Evolutionary conservation across 2,888 invertebrate genomes (phyloP).

Genomic region (Caenorhabditis panamensis): DNA sequence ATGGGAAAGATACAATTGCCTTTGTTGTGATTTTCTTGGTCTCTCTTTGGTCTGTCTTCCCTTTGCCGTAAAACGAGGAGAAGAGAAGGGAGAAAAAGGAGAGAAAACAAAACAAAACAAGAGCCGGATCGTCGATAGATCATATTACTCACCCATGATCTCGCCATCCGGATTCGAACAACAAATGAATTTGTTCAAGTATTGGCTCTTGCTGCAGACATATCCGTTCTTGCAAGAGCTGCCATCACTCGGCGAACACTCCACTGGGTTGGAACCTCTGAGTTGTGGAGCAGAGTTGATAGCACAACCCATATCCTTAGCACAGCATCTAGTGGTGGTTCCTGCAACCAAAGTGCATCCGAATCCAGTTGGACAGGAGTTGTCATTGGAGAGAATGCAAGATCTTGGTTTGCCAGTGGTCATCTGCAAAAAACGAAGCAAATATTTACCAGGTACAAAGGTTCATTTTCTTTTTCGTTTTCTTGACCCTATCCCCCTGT

Average conservation of each 20-base stretch:
- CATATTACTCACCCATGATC: conserved; percentile 56
- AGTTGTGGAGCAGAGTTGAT: conserved; percentile 79
- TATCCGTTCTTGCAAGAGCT: conserved; percentile 78
- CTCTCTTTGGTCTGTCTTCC: background rate
- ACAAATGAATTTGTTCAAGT: conserved; percentile 78
- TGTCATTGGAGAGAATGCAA: conserved; percentile 73
- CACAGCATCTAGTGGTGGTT: conserved; percentile 78
- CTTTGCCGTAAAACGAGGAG: conserved; percentile 10
- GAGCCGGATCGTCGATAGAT: conserved; percentile 19
- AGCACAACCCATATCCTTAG: conserved; percentile 79
- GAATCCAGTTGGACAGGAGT: conserved; percentile 78
- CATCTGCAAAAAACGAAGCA: conserved; percentile 65
- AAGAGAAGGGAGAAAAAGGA: background rate
- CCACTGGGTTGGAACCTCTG: conserved; percentile 73
- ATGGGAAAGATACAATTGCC: conserved; percentile 28
- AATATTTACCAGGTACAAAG: conserved; percentile 45
- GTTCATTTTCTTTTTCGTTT: conserved; percentile 34
- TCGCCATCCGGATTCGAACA: conserved; percentile 74
- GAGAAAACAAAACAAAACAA: background rate
- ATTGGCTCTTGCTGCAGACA: conserved; percentile 76
- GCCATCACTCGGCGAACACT: conserved; percentile 73
- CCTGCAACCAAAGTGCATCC: conserved; percentile 79
- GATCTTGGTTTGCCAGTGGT: conserved; percentile 75
- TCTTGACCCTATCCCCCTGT: background rate
- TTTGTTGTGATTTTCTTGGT: conserved; percentile 46